Base-by-base conservation (phyloP, 2,113 vertebrate genomes). In the Philantomba maxwellii region DNA sequence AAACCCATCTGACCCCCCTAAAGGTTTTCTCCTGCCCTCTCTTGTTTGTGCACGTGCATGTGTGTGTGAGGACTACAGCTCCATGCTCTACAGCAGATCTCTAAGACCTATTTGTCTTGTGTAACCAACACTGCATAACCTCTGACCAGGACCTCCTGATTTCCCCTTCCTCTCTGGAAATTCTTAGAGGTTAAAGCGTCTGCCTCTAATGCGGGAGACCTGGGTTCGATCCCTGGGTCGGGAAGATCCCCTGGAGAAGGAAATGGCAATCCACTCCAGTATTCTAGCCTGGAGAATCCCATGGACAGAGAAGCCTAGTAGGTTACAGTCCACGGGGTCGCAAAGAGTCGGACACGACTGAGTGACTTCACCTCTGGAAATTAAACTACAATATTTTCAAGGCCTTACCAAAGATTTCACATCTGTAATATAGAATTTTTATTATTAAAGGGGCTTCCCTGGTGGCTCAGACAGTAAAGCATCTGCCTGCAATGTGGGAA, bases 21-120 rank as follows among this genome's bases (percentile, higher is more conserved):
- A 30, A 55, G 13, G 7, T 45, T 57, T 73, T 55, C 25, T 36
- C 60, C 47, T 36, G 47, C n/a, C 36, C 5, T 5, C 14, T 43
- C 0, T 12, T 64, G 1, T 53, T 0, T 30, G 28, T 66, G 11
- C 2, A 23, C 43, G 36, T 57, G 33, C 26, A n/a, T 19, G 19
- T 12, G 21, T 60, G 36, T 30, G 30, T 19, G 39, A 36, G 30
- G 4, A 92, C 7, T 36, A 8, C 5, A 16, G 11, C n/a, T 53
- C 7, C 3, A 7, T 6, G 45, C 73, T 57, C 7, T 25, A 11
- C 33, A 13, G 36, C 25, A 86, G 49, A 43, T 60, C 33, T 66
- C 47, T 49, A 39, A 28, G 4, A 70, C 33, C 5, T 43, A 43
- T 2, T 64, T 13, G 51, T 36, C 70, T 39, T 28, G 12, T 92